Base-by-base conservation (phyloP, 2,888 invertebrate species). In the Heliconius ismenius region DNA sequence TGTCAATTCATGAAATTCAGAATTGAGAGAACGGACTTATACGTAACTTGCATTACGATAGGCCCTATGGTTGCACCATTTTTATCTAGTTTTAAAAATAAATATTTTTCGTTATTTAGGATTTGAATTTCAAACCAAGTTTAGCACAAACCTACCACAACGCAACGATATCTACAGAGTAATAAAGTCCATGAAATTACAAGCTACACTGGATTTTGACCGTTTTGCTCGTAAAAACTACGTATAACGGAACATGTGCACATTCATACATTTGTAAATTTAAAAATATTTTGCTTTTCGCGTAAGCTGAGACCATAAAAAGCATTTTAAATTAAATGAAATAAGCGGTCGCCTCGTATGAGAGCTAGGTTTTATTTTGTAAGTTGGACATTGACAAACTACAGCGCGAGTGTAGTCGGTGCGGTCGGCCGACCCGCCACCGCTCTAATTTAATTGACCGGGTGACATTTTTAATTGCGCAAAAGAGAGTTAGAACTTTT, bases 401-500 rank as follows among this genome's bases (percentile, higher is more conserved):
- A 11, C 39, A 24, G 36, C 36, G 65, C n/a, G 67, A 39, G 39
- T 15, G 15, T 4, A 36, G 67, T 67, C 39, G n/a, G 24, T 67
- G 67, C 67, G 7, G 67, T 43, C 65, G 36, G 65, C 24, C 13
- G 62, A 26, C 28, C 63, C 63, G 21, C 28, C 28, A 3, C 63
- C 13, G 67, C 24, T 43, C 24, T 67, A 67, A 67, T 67, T 67
- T 67, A 67, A 67, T 67, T 67, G 67, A 39, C 67, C 67, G 67
- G 24, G 67, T 67, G 67, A 67, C 67, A 67, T 67, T 67, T 67
- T 24, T 39, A 67, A 67, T 67, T 43, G 67, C 39, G 7, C 24
- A 43, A 67, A 67, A 67, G 24, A 65, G 13, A 39, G 24, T 13
- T 67, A 67, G 13, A 24, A 67, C 24, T 39, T 67, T 67, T 67